phyloP scores from a whole-genome alignment of 2,888 invertebrate species.

The Eristalis tenax region DNA sequence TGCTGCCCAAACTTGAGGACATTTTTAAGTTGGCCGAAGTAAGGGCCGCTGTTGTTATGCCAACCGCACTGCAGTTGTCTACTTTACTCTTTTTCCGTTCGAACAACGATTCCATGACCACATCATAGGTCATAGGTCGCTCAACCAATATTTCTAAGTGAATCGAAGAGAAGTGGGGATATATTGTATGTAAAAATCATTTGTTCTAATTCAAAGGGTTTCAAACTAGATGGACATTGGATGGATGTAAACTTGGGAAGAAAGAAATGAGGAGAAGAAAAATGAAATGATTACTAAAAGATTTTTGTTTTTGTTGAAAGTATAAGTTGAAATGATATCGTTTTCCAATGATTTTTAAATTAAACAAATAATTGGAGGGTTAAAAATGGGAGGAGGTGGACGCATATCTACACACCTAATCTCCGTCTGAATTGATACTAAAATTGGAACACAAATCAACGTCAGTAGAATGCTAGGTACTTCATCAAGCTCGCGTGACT shows the following conservation, averaged over 20 bases:
- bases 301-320: conserved; percentile 13
- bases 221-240: conserved; percentile 46
- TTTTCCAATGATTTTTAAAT: background rate
- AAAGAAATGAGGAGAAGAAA: conserved; percentile 50
- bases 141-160: conserved; percentile 77
- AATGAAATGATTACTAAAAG: conserved; percentile 49
- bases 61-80: conserved; percentile 72
- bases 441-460: too few relatives aligned
- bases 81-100: conserved; percentile 63
- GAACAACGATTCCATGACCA: conserved; percentile 80
- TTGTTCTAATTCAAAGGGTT: conserved; percentile 1
- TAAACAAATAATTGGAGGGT: background rate
- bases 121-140: conserved; percentile 77
- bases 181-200: conserved; percentile 47
- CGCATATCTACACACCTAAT: background rate
- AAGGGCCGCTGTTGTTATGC: conserved; percentile 56
- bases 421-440: background rate
- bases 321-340: conserved; percentile 35
- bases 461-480: too few relatives aligned
- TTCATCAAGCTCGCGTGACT: too few relatives aligned
- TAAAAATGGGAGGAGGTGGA: background rate
- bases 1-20: conserved; percentile 84
- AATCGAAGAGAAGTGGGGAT: conserved; percentile 51
- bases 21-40: conserved; percentile 76
- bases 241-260: conserved; percentile 58